These are phyloP conservation scores for Ictidomys tridecemlineatus DNA, from an alignment of 2,113 vertebrate species.

Conservation along the genomic window DNA sequence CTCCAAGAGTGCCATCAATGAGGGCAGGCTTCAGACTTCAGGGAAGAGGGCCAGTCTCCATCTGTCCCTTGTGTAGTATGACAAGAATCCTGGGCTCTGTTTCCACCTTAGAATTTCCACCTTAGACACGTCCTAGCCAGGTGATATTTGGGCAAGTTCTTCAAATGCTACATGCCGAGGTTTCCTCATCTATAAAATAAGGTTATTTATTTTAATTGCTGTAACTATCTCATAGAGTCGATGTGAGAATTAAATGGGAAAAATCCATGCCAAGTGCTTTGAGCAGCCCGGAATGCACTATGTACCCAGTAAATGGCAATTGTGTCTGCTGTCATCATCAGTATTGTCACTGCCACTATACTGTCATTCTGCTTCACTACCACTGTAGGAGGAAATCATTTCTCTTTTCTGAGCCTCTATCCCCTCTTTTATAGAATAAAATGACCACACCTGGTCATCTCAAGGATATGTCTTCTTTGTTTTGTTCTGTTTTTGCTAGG, in stretches of 20 bases:
- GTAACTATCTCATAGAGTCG: neutral
- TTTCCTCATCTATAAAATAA: constrained; percentile 26
- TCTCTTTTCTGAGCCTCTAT: neutral
- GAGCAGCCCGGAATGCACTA: neutral
- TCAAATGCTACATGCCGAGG: neutral
- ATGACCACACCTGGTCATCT: neutral
- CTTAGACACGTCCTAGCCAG: neutral
- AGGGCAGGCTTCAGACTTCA: neutral
- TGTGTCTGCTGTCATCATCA: too few relatives aligned
- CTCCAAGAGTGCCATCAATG: neutral
- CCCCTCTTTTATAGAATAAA: neutral
- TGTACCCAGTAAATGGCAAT: neutral
- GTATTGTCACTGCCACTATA: too few relatives aligned
- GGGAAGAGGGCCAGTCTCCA: neutral
- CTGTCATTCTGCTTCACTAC: neutral
- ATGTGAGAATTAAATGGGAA: constrained; percentile 12
- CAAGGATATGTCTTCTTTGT: neutral
- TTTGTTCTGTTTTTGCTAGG: neutral
- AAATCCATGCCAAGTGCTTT: neutral
- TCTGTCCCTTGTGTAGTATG: neutral
- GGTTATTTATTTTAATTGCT: neutral
- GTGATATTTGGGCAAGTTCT: constrained; percentile 4
- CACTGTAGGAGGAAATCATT: neutral
- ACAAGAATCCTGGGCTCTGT: neutral
- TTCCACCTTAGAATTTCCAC: too few relatives aligned